phyloP scores from a whole-genome alignment of 2,888 invertebrate genomes.

The Cerceris ruficornis region DNA sequence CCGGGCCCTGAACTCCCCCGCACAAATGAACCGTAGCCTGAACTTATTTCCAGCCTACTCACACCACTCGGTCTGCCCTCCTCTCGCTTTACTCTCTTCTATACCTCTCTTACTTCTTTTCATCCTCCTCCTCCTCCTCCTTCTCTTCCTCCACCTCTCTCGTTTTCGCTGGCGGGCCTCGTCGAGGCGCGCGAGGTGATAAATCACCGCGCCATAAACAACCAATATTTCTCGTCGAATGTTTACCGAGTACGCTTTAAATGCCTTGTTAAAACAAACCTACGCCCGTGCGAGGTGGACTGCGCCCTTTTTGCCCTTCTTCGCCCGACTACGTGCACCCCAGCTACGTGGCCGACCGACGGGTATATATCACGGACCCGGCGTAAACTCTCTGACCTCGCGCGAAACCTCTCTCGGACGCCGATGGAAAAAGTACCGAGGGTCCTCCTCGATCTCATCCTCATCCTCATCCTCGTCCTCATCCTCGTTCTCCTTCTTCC shows the following conservation, averaged over 20 bases:
- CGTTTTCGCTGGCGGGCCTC: conserved; percentile 60
- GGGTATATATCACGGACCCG: conserved; percentile 67
- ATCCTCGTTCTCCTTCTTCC: neutral
- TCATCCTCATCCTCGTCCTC: conserved; percentile 16
- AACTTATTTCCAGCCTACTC: conserved; percentile 70
- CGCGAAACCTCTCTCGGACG: conserved; percentile 56
- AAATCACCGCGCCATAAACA: conserved; percentile 81
- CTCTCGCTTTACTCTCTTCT: neutral
- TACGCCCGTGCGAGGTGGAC: conserved; percentile 75
- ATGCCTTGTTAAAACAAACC: conserved; percentile 82
- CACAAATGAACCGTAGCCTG: conserved; percentile 68
- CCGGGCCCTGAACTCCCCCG: conserved; percentile 46
- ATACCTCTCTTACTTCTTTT: neutral
- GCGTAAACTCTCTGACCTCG: conserved; percentile 68
- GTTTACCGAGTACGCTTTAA: conserved; percentile 82
- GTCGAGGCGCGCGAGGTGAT: conserved; percentile 75
- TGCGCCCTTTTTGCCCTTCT: conserved; percentile 66
- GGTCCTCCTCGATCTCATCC: conserved; percentile 27
- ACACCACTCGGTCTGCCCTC: conserved; percentile 61
- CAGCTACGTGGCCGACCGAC: conserved; percentile 47
- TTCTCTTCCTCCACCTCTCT: neutral
- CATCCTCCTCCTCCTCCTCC: conserved; percentile 39
- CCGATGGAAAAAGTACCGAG: conserved; percentile 51
- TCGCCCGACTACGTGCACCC: conserved; percentile 25
- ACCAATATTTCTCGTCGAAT: conserved; percentile 81